A percentile compares a stretch with the other conserved stretches of the same genome.
These are phyloP conservation scores for Acipenser transmontanus DNA, from an alignment of 2,797 vertebrate species.

Conservation along the genomic window DNA sequence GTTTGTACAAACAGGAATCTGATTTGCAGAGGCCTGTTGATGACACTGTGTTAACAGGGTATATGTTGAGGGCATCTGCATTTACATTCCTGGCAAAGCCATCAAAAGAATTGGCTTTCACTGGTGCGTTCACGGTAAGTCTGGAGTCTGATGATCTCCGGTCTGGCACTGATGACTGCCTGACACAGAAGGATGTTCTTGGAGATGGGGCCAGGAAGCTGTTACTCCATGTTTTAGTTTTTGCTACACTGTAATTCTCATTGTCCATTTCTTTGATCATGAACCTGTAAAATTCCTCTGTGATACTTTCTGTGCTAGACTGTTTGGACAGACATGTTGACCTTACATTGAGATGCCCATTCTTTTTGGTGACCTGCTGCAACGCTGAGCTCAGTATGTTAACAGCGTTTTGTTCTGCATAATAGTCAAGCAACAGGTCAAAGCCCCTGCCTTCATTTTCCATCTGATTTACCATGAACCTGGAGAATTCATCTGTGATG, in stretches of 20 bases:
- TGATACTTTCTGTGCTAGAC: conserved; percentile 96
- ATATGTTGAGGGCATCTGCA: conserved; percentile 71
- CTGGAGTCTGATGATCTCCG: conserved; percentile 72
- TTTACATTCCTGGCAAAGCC: conserved; percentile 75
- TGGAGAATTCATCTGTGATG: conserved; percentile 95
- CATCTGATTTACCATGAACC: conserved; percentile 98
- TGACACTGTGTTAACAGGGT: conserved; percentile 60
- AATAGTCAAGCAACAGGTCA: conserved; percentile 91
- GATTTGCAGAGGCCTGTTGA: conserved; percentile 84
- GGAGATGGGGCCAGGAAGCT: conserved; percentile 72
- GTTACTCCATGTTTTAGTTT: conserved; percentile 80
- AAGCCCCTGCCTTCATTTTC: conserved; percentile 91
- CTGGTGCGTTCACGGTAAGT: conserved; percentile 76
- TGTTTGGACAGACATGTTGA: conserved; percentile 89
- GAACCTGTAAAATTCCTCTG: conserved; percentile 92
- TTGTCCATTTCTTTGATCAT: conserved; percentile 90
- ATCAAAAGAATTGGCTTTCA: conserved; percentile 94
- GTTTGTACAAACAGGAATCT: conserved; percentile 89
- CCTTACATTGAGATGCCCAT: conserved; percentile 77
- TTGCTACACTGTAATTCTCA: conserved; percentile 63
- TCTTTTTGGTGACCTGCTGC: conserved; percentile 82
- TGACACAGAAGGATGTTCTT: conserved; percentile 74
- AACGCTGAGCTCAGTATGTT: conserved; percentile 83
- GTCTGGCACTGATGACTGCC: conserved; percentile 87
- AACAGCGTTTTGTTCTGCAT: conserved; percentile 90